Base-by-base conservation (phyloP, 2,888 invertebrate genomes). In the Aphelenchoides bicaudatus region DNA sequence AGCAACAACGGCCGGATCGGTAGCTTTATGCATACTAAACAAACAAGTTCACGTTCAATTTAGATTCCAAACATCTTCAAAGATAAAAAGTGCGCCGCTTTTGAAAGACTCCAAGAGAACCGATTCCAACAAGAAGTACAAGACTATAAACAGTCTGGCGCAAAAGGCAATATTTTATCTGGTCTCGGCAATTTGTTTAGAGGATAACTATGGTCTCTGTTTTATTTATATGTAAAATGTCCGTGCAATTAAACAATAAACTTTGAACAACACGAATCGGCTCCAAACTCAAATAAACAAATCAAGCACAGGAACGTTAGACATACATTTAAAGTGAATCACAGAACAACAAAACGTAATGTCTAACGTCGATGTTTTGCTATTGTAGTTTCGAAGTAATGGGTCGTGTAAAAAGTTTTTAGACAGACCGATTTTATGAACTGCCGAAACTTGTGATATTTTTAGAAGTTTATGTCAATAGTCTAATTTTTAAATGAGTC, bases 21-120 rank as follows among this genome's bases (percentile, higher is more conserved):
- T 72, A 53, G 51, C 5, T 57, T n/a, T 39, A 25, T 23, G 34
- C n/a, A 27, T 16, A 29, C n/a, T 27, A 34, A n/a, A 29, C 16
- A 5, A 2, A 27, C 21, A 8, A 28, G 43, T 2, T 19, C 37
- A 23, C 25, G n/a, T 19, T 39, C 29, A 3, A 19, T 63, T 38
- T 56, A 73, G 73, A 61, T 77, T 29, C 77, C 77, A 6, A 76
- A 77, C 56, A 77, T 77, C 48, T 66, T 77, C 62, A 78, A 78
- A 59, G 77, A 77, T 64, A 77, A 77, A 55, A 77, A 77, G 59
- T 77, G 77, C 51, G 67, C 59, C 10, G 71, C 70, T 3, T 77
- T 78, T 56, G 77, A 77, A 58, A 65, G 67, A 46, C 63, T 75
- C 13, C 75, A 75, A 55, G 75, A 78, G 56, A 61, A 68, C 19